Percentiles rank a stretch among this genome's conserved stretches.
Conservation (phyloP, 1,140 invertebrate species). For the Trichonephila clavipes region DNA sequence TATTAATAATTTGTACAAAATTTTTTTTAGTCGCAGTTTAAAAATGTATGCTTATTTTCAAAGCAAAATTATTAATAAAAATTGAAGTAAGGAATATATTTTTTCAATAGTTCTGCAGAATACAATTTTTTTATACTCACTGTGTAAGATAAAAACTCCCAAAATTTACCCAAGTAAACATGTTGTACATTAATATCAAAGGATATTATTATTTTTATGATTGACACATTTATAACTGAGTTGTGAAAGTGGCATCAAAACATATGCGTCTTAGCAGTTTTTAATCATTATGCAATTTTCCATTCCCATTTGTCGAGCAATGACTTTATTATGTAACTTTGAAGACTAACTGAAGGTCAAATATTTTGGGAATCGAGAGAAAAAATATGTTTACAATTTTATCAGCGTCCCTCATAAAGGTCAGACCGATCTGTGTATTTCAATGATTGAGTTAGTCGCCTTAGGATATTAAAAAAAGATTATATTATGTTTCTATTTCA, state of each 20-base stretch:
- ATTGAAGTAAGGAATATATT: too few species aligned
- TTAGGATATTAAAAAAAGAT: not conserved
- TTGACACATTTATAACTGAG: not conserved
- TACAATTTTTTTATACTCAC: too few species aligned
- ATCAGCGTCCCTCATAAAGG: not conserved
- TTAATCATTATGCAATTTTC: conserved; percentile 4
- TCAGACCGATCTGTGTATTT: not conserved
- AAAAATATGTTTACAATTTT: conserved; percentile 53
- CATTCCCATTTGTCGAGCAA: conserved; percentile 29
- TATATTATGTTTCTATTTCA: not conserved
- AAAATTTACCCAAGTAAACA: too few species aligned
- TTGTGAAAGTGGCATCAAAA: not conserved
- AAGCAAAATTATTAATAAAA: too few species aligned
- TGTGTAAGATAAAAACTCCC: too few species aligned
- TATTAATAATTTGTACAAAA: too few species aligned
- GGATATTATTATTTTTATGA: too few species aligned
- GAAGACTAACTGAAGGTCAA: conserved; percentile 24
- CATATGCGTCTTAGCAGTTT: not conserved
- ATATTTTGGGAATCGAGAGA: conserved; percentile 15
- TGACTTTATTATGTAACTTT: conserved; percentile 40
- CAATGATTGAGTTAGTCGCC: not conserved
- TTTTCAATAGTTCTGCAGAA: too few species aligned
- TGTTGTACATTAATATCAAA: too few species aligned
- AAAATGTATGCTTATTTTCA: too few species aligned
- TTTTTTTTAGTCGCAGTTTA: too few species aligned